Evolutionary conservation across 2,888 invertebrate genomes (phyloP).

Genomic region (Pecten maximus): DNA sequence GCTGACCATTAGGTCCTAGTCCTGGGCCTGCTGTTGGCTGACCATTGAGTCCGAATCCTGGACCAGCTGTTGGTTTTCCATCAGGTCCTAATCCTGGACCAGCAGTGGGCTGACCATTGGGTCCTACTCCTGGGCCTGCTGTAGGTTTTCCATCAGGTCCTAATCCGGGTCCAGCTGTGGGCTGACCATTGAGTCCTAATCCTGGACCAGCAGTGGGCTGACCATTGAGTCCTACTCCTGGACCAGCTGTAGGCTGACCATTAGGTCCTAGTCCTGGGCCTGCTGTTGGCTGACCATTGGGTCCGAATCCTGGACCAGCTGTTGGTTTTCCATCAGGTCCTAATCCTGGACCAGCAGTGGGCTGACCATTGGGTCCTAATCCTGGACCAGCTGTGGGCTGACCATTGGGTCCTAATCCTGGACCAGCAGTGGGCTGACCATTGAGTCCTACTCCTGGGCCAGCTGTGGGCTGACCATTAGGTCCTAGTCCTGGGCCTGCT

Average conservation of each 20-base stretch:
- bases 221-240: background rate
- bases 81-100: background rate
- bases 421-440: slow-evolving; percentile 17
- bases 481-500: background rate
- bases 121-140: slow-evolving; percentile 1
- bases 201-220: background rate
- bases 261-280: background rate
- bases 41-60: background rate
- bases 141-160: background rate
- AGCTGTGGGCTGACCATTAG: slow-evolving; percentile 1
- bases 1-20: background rate
- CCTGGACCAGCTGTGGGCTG: background rate
- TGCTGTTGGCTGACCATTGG: background rate
- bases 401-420: slow-evolving; percentile 1
- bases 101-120: background rate
- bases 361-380: background rate
- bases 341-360: background rate
- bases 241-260: background rate
- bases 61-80: background rate
- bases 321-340: background rate
- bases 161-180: background rate
- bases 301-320: background rate
- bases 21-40: slow-evolving; percentile 3
- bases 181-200: background rate
- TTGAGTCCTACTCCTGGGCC: background rate